Evolutionary conservation across 2,797 vertebrate species (phyloP).

Genomic region (Bryconaethiops microstoma): DNA sequence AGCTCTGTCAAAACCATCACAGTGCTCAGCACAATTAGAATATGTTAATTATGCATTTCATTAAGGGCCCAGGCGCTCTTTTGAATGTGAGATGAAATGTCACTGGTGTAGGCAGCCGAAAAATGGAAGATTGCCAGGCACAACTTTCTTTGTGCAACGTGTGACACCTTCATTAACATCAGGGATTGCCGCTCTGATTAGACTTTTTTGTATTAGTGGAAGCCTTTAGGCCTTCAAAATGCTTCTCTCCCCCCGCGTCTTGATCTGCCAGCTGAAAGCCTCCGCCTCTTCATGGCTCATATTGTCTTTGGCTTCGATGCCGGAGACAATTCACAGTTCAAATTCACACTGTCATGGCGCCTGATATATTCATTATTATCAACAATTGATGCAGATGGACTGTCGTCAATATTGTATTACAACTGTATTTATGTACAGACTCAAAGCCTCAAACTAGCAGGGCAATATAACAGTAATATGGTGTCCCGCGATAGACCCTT

Average conservation of each 20-base stretch:
- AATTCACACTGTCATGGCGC: neutral
- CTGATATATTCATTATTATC: conserved; percentile 35
- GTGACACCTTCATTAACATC: conserved; percentile 99
- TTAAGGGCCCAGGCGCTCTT: conserved; percentile 98
- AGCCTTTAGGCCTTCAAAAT: conserved; percentile 88
- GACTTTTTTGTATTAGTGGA: conserved; percentile 98
- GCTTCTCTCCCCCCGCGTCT: conserved; percentile 61
- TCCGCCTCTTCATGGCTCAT: conserved; percentile 67
- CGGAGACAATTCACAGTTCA: neutral
- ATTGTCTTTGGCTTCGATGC: conserved; percentile 57
- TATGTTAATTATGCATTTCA: conserved; percentile 99
- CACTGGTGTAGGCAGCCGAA: conserved; percentile 99
- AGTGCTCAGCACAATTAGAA: conserved; percentile 99
- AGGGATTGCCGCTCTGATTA: conserved; percentile 99
- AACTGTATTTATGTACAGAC: conserved; percentile 7
- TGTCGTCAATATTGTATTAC: conserved; percentile 11
- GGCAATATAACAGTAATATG: neutral
- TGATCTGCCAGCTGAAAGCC: conserved; percentile 72
- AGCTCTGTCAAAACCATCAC: conserved; percentile 99
- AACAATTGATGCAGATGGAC: conserved; percentile 19
- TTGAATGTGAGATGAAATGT: conserved; percentile 99
- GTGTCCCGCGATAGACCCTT: neutral
- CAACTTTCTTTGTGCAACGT: conserved; percentile 99
- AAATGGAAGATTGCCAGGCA: conserved; percentile 99
- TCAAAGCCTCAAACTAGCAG: neutral